Conservation (phyloP, 2,113 vertebrate genomes). For the Cochlearius cochlearius region DNA sequence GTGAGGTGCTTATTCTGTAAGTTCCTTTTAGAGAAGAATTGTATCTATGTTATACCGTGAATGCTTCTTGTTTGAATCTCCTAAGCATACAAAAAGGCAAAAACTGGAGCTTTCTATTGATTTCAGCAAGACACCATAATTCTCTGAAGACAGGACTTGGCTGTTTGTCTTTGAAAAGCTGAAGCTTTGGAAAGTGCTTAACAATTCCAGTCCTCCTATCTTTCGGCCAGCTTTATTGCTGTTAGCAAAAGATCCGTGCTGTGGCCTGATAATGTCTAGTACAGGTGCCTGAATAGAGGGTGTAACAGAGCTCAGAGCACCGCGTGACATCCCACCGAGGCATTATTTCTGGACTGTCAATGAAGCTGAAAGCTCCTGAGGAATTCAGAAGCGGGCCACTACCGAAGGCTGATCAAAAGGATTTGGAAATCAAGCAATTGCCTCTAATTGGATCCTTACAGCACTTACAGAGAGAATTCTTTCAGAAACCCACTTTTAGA, state of each 20-base stretch:
- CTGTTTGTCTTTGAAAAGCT: background rate
- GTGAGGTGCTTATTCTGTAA: background rate
- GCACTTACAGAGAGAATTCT: slow-evolving; percentile 11
- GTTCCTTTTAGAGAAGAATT: background rate
- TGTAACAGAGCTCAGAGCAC: slow-evolving; percentile 31
- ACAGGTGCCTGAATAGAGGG: slow-evolving; percentile 37
- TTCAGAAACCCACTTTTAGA: slow-evolving; percentile 25
- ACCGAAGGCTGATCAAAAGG: slow-evolving; percentile 51
- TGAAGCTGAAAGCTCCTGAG: slow-evolving; percentile 35
- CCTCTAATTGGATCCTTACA: slow-evolving; percentile 59
- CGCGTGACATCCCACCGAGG: slow-evolving; percentile 6
- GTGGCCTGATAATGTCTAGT: slow-evolving; percentile 37
- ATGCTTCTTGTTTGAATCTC: background rate
- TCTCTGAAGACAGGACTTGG: background rate
- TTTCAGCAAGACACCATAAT: background rate
- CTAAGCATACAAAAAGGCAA: background rate
- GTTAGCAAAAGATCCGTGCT: slow-evolving; percentile 43
- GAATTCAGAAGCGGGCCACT: slow-evolving; percentile 37
- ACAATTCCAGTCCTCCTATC: slow-evolving; percentile 10
- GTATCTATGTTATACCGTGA: background rate
- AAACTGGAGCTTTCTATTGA: background rate
- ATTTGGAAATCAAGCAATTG: slow-evolving; percentile 46
- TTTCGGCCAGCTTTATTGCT: background rate
- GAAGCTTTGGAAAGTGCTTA: slow-evolving; percentile 28
- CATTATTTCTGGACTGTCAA: slow-evolving; percentile 48